A percentile compares a stretch with the other conserved stretches of the same genome.
Conservation (phyloP, 1,140 invertebrate species). For the Drosophila ambigua region DNA sequence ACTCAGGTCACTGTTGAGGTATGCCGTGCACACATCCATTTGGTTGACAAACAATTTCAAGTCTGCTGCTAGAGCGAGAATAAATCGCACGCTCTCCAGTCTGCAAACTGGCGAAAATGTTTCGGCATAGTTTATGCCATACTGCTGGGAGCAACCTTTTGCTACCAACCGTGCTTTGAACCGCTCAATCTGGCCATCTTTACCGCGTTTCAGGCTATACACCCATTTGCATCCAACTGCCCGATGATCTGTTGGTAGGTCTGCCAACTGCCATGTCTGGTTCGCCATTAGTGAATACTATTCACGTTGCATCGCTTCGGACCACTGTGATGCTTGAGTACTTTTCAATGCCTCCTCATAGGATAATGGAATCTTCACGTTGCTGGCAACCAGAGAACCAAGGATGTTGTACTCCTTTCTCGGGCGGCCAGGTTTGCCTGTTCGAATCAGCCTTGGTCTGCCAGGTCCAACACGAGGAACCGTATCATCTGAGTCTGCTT, state of each 20-base stretch:
- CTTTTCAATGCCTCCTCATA: too few species aligned
- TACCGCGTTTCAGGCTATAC: background rate
- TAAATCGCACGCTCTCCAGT: too few species aligned
- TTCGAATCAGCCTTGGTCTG: too few species aligned
- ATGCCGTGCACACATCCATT: constrained; percentile 14
- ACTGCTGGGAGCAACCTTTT: constrained; percentile 7
- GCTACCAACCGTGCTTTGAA: background rate
- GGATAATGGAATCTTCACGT: too few species aligned
- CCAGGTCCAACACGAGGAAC: too few species aligned
- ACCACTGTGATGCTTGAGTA: too few species aligned
- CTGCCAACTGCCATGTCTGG: background rate
- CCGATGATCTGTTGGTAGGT: background rate
- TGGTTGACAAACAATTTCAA: background rate
- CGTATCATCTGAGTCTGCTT: too few species aligned
- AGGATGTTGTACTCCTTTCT: too few species aligned
- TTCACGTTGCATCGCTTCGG: background rate
- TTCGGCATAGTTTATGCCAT: background rate
- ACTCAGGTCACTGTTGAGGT: background rate
- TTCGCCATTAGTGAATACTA: background rate
- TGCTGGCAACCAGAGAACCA: too few species aligned
- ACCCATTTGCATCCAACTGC: background rate
- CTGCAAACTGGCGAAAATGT: too few species aligned
- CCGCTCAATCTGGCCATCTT: background rate
- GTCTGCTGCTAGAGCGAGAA: too few species aligned
- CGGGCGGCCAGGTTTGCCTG: too few species aligned